A percentile compares a stretch with the other conserved stretches of the same genome.
Conservation (phyloP, 2,113 vertebrate species). For the Gasterosteus aculeatus region DNA sequence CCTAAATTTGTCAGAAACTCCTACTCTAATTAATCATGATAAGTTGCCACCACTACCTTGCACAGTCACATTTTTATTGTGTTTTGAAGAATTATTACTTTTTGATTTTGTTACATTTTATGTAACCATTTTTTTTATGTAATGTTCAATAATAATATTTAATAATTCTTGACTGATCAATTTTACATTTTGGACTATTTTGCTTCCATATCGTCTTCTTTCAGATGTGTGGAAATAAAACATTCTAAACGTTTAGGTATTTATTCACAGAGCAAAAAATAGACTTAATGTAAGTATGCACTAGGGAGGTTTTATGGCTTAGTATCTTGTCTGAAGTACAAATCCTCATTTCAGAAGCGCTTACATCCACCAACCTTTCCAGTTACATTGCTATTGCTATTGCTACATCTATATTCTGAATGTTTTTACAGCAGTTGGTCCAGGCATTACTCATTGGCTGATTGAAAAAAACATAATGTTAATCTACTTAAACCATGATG, state of each 20-base stretch:
- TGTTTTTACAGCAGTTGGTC: background rate
- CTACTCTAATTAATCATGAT: constrained; percentile 4
- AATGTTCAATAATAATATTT: too few species aligned
- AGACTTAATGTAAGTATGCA: background rate
- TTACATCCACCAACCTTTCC: background rate
- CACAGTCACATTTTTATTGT: background rate
- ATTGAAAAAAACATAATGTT: background rate
- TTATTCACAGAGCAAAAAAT: too few species aligned
- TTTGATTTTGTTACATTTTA: background rate
- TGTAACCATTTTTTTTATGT: too few species aligned
- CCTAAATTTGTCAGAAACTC: constrained; percentile 30
- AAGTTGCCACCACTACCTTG: background rate
- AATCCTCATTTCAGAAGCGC: background rate
- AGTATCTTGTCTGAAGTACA: background rate
- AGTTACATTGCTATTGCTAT: background rate
- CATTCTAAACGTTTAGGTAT: too few species aligned
- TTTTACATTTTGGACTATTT: background rate
- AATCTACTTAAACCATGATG: background rate
- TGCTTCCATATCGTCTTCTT: too few species aligned
- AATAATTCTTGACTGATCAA: background rate
- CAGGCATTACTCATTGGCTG: background rate
- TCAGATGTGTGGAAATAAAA: too few species aligned
- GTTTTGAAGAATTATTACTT: background rate
- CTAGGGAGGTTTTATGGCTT: background rate
- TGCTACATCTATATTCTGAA: background rate